These are phyloP conservation scores for Omphaloscelis lunosa DNA, from an alignment of 2,888 invertebrate genomes.

Conservation along the genomic window DNA sequence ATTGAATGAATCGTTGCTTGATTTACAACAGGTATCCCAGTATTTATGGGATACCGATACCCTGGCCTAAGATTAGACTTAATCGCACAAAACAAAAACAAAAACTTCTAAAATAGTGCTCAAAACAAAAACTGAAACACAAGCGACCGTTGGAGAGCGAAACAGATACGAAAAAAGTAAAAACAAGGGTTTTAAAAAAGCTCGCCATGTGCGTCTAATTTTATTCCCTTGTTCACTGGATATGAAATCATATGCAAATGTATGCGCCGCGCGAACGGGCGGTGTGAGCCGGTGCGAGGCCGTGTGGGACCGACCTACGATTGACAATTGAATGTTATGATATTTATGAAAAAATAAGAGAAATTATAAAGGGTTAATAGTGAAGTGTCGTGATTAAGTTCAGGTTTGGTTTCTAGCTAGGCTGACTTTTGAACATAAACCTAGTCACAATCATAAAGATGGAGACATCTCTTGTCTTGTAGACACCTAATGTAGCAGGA, in stretches of 20 bases:
- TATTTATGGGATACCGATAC: not conserved
- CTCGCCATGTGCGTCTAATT: slow-evolving; percentile 89
- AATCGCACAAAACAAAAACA: slow-evolving; percentile 15
- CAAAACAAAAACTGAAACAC: slow-evolving; percentile 42
- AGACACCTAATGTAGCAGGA: not conserved
- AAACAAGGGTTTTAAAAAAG: slow-evolving; percentile 84
- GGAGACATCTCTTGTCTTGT: not conserved
- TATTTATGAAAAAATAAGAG: slow-evolving; percentile 40
- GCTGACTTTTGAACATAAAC: too few species aligned
- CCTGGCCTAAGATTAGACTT: not conserved
- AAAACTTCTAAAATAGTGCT: slow-evolving; percentile 36
- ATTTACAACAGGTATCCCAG: not conserved
- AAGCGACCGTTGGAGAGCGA: slow-evolving; percentile 78
- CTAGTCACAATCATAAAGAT: not conserved
- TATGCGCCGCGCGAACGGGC: slow-evolving; percentile 80
- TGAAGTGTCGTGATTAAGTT: not conserved
- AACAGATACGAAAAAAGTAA: slow-evolving; percentile 78
- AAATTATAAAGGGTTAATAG: slow-evolving; percentile 15
- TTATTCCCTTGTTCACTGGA: slow-evolving; percentile 89
- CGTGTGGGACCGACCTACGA: slow-evolving; percentile 47
- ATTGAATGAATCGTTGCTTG: not conserved
- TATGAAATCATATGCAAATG: slow-evolving; percentile 90
- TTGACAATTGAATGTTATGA: slow-evolving; percentile 64
- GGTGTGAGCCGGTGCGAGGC: slow-evolving; percentile 75
- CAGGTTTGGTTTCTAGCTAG: not conserved